Evolutionary conservation across 2,797 vertebrate genomes (phyloP), one percentile per base, ranked within the genome.

Genomic region (Falco peregrinus): DNA sequence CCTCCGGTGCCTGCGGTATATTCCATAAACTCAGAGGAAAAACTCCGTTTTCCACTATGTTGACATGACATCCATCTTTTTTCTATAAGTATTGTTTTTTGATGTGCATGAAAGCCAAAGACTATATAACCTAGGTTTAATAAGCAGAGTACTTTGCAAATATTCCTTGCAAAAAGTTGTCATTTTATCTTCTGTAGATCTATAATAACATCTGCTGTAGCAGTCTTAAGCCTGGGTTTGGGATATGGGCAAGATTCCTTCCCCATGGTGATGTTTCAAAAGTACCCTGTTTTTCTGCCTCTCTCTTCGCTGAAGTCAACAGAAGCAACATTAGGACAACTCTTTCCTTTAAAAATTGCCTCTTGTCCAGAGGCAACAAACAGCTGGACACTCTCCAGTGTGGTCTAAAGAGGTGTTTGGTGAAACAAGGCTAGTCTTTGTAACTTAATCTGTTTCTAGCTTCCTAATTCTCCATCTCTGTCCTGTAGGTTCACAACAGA

Each of bases 401-500:
- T 4, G 3, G 3, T 64, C 22, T 68, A 59, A 91, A 84, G 41
- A 77, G 11, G 9, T 79, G 7, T 84, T 90, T 65, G 41, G n/a
- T 85, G 65, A 75, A 92, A 78, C 7, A 69, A 59, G 7, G 10
- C 37, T 74, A 18, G 13, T 56, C 33, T 84, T 82, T 64, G 50
- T 76, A 59, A 78, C 20, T 68, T 77, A 17, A 74, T 21, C 14
- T 39, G 17, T 76, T 70, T 65, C 11, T 51, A 41, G 6, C 57
- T 74, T 92, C 61, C 60, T 86, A 22, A 95, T 93, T 70, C 59
- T 93, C 24, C 26, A 19, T 82, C 50, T 84, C 22, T 74, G 37
- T 56, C 29, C 43, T 78, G 16, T 92, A 99, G 99, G 99, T 99
- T 95, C 99, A 99, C 95, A 99, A 99, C 97, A 98, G 99, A 96